Evolutionary conservation across 2,888 invertebrate genomes (phyloP).

Genomic region (Ophion obscuratus): DNA sequence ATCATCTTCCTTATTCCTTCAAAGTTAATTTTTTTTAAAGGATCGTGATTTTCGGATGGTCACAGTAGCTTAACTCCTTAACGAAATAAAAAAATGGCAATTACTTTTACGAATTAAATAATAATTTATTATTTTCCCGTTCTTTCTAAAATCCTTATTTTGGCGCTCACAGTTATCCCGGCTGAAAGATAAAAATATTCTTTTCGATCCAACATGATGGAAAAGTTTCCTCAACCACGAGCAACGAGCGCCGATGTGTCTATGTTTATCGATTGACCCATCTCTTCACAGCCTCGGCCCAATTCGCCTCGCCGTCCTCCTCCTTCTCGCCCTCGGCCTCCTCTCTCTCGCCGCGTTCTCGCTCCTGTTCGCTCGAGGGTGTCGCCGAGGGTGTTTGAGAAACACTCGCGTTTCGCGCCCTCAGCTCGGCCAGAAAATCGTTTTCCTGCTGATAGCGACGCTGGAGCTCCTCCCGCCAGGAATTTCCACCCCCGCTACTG

Average conservation of each 20-base stretch:
- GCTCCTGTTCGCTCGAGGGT: constrained; percentile 77
- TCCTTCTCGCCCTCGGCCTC: constrained; percentile 85
- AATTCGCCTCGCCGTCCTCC: constrained; percentile 84
- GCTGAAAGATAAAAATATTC: background rate
- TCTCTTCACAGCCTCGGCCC: constrained; percentile 88
- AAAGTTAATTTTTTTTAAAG: too few relatives aligned
- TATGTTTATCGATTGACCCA: constrained; percentile 88
- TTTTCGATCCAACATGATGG: constrained; percentile 1
- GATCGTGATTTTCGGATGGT: too few relatives aligned
- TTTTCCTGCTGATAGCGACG: constrained; percentile 86
- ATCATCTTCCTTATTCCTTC: too few relatives aligned
- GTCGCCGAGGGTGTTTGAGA: constrained; percentile 78
- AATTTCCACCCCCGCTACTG: constrained; percentile 85
- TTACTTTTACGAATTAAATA: background rate
- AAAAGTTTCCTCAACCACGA: constrained; percentile 16
- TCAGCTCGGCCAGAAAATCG: constrained; percentile 86
- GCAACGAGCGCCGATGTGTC: background rate
- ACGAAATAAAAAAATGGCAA: background rate
- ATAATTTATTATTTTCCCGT: background rate
- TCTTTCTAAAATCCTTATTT: background rate
- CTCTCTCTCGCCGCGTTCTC: constrained; percentile 81
- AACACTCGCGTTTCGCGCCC: constrained; percentile 84
- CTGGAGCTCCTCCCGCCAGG: constrained; percentile 86
- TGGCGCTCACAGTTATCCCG: background rate
- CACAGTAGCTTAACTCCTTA: too few relatives aligned